A percentile compares a stretch with the other conserved stretches of the same genome.
phyloP scores from a whole-genome alignment of 2,113 vertebrate species.

The Gambusia holbrooki region DNA sequence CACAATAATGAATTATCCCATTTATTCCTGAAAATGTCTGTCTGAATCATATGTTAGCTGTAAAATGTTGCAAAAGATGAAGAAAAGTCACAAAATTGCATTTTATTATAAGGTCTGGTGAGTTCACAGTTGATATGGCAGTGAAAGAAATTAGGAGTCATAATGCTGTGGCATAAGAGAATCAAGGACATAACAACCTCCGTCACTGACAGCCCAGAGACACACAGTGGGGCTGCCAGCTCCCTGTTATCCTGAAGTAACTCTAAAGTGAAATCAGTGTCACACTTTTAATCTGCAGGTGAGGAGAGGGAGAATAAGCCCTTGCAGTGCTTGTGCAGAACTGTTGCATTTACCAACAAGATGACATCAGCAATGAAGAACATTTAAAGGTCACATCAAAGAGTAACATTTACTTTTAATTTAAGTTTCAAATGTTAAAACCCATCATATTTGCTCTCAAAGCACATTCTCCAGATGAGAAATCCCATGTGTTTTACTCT shows the following conservation, averaged over 20 bases:
- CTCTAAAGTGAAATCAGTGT: slow-evolving; percentile 60
- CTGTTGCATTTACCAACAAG: slow-evolving; percentile 40
- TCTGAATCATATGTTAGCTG: background rate
- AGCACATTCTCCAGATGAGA: slow-evolving; percentile 51
- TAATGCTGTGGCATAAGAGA: slow-evolving; percentile 48
- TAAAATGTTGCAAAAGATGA: background rate
- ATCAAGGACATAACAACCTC: slow-evolving; percentile 56
- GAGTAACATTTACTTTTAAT: slow-evolving; percentile 40
- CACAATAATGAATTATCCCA: slow-evolving; percentile 5
- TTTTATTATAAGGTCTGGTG: slow-evolving; percentile 11
- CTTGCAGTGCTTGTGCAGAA: slow-evolving; percentile 68
- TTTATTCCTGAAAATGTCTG: slow-evolving; percentile 4
- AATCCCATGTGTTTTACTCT: slow-evolving; percentile 92
- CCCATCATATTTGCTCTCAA: background rate
- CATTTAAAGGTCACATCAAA: slow-evolving; percentile 11
- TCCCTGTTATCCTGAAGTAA: slow-evolving; percentile 54
- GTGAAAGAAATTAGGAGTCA: slow-evolving; percentile 51
- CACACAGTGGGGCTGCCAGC: slow-evolving; percentile 56
- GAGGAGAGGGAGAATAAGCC: slow-evolving; percentile 19
- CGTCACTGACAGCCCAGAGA: slow-evolving; percentile 60
- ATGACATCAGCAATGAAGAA: slow-evolving; percentile 13
- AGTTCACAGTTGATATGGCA: slow-evolving; percentile 31
- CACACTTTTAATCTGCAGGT: slow-evolving; percentile 45
- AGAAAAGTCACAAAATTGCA: slow-evolving; percentile 12
- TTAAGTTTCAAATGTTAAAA: slow-evolving; percentile 13